These are phyloP conservation scores for Rhea americana DNA, from an alignment of 2,113 vertebrate genomes.

Conservation along the genomic window DNA sequence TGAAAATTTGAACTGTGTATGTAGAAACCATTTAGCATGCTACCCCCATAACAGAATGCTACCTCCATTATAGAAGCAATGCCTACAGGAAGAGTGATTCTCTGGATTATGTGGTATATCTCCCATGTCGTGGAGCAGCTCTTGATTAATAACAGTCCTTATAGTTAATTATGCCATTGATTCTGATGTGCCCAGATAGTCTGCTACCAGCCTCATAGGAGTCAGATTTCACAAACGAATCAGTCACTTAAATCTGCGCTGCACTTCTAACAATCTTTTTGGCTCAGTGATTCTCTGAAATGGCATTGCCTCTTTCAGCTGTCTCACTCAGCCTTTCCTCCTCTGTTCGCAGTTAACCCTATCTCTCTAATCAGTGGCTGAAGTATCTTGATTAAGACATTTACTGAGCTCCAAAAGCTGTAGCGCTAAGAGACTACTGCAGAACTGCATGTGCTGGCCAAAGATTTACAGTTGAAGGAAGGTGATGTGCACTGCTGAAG, in stretches of 20 bases:
- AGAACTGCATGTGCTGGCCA: neutral
- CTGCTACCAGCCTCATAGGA: neutral
- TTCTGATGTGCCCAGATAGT: neutral
- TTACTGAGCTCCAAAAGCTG: neutral
- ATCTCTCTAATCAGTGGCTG: neutral
- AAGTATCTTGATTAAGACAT: neutral
- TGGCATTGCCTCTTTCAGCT: neutral
- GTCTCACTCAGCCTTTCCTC: neutral
- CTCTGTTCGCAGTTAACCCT: neutral
- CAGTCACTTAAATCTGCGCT: neutral
- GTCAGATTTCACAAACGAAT: neutral
- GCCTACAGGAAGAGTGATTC: fast-evolving
- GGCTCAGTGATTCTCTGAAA: neutral
- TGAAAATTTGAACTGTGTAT: neutral
- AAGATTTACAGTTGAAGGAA: neutral
- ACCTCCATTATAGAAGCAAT: neutral
- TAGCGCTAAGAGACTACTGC: neutral
- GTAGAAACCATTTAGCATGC: fast-evolving
- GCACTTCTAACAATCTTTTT: neutral
- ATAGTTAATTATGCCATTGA: neutral
- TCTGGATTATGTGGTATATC: neutral
- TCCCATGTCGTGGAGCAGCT: neutral
- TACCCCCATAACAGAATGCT: neutral
- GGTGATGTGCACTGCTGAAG: neutral
- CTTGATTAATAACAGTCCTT: neutral